These are phyloP conservation scores for Oreochromis niloticus DNA, from an alignment of 2,113 vertebrate species.

Conservation along the genomic window DNA sequence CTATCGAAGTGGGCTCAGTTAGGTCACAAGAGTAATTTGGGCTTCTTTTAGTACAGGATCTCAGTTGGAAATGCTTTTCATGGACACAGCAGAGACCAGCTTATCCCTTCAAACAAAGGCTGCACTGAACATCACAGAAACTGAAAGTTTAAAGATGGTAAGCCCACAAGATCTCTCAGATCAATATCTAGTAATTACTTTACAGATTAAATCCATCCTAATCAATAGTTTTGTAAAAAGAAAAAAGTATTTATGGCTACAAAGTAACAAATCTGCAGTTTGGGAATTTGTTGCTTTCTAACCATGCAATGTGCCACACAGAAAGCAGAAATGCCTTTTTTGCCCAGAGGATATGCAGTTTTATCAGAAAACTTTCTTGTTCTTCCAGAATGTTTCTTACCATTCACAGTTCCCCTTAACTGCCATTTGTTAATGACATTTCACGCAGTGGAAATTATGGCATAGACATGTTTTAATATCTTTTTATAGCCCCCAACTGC, in stretches of 20 bases:
- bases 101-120: slow-evolving; percentile 7
- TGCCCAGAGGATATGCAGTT: neutral
- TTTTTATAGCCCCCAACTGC: neutral
- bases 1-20: slow-evolving; percentile 31
- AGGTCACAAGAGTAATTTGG: slow-evolving; percentile 36
- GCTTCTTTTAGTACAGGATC: slow-evolving; percentile 11
- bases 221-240: neutral
- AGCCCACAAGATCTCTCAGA: neutral
- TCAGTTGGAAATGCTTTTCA: slow-evolving; percentile 27
- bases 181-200: neutral
- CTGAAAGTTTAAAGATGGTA: neutral
- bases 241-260: neutral
- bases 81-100: neutral
- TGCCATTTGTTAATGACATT: neutral
- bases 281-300: neutral
- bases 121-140: neutral
- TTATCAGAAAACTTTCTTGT: neutral
- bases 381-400: neutral
- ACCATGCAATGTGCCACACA: neutral
- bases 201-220: neutral
- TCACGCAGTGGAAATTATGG: neutral
- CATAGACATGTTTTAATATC: neutral
- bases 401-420: neutral
- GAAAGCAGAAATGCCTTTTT: neutral
- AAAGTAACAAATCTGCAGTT: neutral